Evolutionary conservation across 2,797 vertebrate species (phyloP), one percentile per base, ranked within the genome.

Genomic region (Dromococcyx pavoninus): DNA sequence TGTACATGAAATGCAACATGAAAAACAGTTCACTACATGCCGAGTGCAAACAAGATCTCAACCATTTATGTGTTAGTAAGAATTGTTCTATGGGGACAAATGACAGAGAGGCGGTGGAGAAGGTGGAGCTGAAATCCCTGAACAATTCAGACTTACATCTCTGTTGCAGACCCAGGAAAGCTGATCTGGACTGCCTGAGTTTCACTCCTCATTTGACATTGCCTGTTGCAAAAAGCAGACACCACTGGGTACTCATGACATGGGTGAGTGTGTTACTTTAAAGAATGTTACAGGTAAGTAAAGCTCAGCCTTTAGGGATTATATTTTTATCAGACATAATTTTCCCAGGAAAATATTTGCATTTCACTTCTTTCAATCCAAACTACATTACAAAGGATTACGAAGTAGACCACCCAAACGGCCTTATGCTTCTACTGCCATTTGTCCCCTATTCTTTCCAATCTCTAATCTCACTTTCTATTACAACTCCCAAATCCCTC

Each of bases 381-480:
- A 87, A 33, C 17, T 13, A 85, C 22, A 77, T n/a, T n/a, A n/a
- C n/a, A n/a, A n/a, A n/a, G 67, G 77, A 71, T 69, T 90, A 90
- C 2, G 1, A 83, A 90, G 56, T 0, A 94, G 80, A 86, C 41
- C 64, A 82, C 53, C 80, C 79, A 60, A 90, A 94, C 4, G 5
- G 83, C 41, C 41, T 88, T 57, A 46, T 9, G 23, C 11, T 76
- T 76, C 62, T 73, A 33, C 65, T 86, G 27, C 19, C 30, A 48
- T 84, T 88, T 2, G 11, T 81, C 35, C 41, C 88, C 66, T 82
- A 58, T 90, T 76, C 88, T 95, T 64, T 64, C n/a, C 80, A 74
- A 73, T 53, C 76, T 91, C 80, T 90, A 73, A 88, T 87, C 83
- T 91, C 79, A 67, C 60, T 92, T 96, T 86, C 94, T 91, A 91